phyloP scores from a whole-genome alignment of 2,113 vertebrate genomes.

The Myxocyprinus asiaticus region DNA sequence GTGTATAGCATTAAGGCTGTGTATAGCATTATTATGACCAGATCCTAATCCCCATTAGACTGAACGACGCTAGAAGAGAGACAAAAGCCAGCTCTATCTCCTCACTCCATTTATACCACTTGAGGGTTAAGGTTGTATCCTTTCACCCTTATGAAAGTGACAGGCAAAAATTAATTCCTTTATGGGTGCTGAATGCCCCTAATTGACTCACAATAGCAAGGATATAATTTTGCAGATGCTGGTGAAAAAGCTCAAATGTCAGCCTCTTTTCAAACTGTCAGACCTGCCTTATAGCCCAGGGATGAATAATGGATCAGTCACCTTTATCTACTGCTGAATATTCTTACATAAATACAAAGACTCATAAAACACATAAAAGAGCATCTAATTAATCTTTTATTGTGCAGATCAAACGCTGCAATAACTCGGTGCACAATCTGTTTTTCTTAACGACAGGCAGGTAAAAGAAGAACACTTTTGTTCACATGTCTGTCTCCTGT shows the following conservation, averaged over 20 bases:
- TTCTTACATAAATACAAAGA: constrained; percentile 92
- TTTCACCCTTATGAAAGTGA: constrained; percentile 93
- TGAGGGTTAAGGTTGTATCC: constrained; percentile 77
- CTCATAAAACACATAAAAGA: constrained; percentile 83
- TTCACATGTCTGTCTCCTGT: not conserved
- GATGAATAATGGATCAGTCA: constrained; percentile 97
- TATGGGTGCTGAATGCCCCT: constrained; percentile 89
- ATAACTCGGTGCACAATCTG: constrained; percentile 67
- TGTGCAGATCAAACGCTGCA: constrained; percentile 83
- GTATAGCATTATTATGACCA: too few relatives aligned
- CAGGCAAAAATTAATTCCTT: constrained; percentile 95
- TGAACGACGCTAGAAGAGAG: too few relatives aligned
- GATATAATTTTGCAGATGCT: constrained; percentile 98
- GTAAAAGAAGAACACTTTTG: constrained; percentile 14
- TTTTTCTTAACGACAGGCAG: constrained; percentile 23
- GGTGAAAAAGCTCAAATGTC: constrained; percentile 98
- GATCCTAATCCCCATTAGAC: too few relatives aligned
- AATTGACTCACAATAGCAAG: constrained; percentile 95
- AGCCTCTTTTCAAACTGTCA: constrained; percentile 92
- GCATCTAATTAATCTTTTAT: constrained; percentile 88
- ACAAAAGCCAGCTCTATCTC: constrained; percentile 28
- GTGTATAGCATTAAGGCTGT: too few relatives aligned
- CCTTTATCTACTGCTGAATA: constrained; percentile 97
- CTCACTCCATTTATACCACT: constrained; percentile 68
- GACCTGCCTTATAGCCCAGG: constrained; percentile 78